Evolutionary conservation across 2,797 vertebrate genomes (phyloP), one percentile per base, ranked within the genome.

Genomic region (Girardinus metallicus): DNA sequence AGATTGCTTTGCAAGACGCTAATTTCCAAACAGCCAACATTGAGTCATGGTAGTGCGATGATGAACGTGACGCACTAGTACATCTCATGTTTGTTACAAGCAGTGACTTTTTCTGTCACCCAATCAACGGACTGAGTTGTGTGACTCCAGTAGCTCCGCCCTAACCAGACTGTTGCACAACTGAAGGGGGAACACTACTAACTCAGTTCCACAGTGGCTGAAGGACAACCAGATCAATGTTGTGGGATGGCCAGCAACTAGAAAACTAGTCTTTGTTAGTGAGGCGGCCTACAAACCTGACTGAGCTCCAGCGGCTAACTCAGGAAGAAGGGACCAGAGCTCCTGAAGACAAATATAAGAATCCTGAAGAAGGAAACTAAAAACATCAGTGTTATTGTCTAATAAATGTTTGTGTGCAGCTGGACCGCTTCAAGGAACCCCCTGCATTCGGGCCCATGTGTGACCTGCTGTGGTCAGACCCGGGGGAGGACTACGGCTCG

Each of bases 391-490:
- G 16, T 39, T 66, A 8, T 64, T 64, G 18, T 36, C 57, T 16
- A 62, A 15, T 31, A 34, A 62, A 62, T 62, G 15, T 73, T 3
- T 36, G 73, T 91, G 92, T 87, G 91, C 95, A 99, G 98, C 95
- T 99, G 97, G 98, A 99, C 95, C 96, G 98, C 95, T 99, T 99
- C 92, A 99, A 99, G 94, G 98, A 99, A 81, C 98, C 98, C 23
- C 98, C 98, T 73, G 98, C 98, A 2, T 99, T 98, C 88, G 98
- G 98, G 91, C 98, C 98, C 80, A 99, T 99, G 98, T 99, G 98
- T 85, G 98, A 99, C 94, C 96, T 99, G 91, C 68, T 99, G 87
- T 99, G 98, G 98, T 99, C 98, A 2, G 98, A 99, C 94, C 98
- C 98, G 31, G 98, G 97, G 4, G 98, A 99, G 95, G 98, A 99